These are phyloP conservation scores for Leptonema lineaticorne DNA, from an alignment of 1,140 invertebrate genomes.

Conservation along the genomic window DNA sequence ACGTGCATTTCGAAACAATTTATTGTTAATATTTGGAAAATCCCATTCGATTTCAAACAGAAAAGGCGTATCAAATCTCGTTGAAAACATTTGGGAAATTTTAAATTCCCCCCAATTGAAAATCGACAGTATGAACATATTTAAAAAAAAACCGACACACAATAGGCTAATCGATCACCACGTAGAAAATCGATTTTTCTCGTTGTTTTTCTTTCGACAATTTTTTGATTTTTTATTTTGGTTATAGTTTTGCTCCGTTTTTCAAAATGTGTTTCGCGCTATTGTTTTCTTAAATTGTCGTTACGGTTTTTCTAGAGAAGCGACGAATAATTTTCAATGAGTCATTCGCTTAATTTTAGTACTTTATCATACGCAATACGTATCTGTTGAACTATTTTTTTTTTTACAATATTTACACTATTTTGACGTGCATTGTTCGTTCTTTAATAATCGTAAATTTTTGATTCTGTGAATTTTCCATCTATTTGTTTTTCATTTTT, in stretches of 20 bases:
- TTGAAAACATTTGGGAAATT: slow-evolving; percentile 9
- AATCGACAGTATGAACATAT: too few species aligned
- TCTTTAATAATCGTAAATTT: too few species aligned
- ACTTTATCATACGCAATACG: not conserved
- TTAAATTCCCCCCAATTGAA: too few species aligned
- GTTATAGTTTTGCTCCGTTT: too few species aligned
- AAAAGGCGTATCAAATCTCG: not conserved
- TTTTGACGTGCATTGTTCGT: not conserved
- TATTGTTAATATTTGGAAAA: slow-evolving; percentile 4
- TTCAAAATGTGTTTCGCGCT: too few species aligned
- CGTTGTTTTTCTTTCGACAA: not conserved
- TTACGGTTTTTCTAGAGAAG: not conserved
- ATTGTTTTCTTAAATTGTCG: not conserved
- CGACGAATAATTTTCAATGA: slow-evolving; percentile 2
- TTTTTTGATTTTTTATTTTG: not conserved
- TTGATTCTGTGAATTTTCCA: too few species aligned
- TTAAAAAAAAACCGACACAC: not conserved
- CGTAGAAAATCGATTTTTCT: too few species aligned
- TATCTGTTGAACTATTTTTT: not conserved
- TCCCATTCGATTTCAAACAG: not conserved
- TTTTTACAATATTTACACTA: not conserved
- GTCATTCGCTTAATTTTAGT: slow-evolving; percentile 9
- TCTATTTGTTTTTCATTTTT: not conserved
- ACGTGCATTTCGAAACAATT: not conserved
- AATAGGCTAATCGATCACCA: not conserved